Percentiles rank a stretch among this genome's conserved stretches.
phyloP scores from a whole-genome alignment of 2,113 vertebrate species.

The Zingel zingel region DNA sequence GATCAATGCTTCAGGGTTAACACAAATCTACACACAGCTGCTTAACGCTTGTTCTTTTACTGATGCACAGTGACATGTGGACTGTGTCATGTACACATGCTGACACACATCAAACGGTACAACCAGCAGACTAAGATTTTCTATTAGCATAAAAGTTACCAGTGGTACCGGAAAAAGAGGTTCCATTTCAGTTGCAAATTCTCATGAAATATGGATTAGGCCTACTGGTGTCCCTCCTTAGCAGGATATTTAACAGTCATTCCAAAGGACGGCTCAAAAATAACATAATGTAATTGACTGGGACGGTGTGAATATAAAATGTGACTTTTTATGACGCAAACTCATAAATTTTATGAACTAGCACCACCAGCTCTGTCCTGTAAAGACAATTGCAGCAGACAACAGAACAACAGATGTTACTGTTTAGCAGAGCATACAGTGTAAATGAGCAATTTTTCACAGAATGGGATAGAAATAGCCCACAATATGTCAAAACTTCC shows the following conservation, averaged over 20 bases:
- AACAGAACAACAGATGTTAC: conserved; percentile 78
- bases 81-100: conserved; percentile 37
- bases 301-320: conserved; percentile 46
- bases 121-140: conserved; percentile 12
- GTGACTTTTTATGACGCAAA: conserved; percentile 50
- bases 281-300: conserved; percentile 52
- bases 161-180: neutral
- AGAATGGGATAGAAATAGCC: conserved; percentile 57
- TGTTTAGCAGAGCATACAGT: conserved; percentile 72
- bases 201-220: conserved; percentile 49
- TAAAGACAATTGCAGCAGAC: conserved; percentile 59
- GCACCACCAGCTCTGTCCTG: conserved; percentile 41
- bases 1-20: conserved; percentile 84
- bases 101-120: conserved; percentile 24
- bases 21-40: conserved; percentile 75
- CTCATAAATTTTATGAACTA: conserved; percentile 59
- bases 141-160: conserved; percentile 23
- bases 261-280: conserved; percentile 42
- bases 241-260: conserved; percentile 41
- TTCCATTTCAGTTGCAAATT: conserved; percentile 32
- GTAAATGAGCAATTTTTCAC: conserved; percentile 68
- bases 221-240: conserved; percentile 19
- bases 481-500: conserved; percentile 56
- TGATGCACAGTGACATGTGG: conserved; percentile 60
- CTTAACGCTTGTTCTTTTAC: conserved; percentile 67